These are phyloP conservation scores for Matsumurasca onukii DNA, from an alignment of 1,140 invertebrate species.

Conservation along the genomic window DNA sequence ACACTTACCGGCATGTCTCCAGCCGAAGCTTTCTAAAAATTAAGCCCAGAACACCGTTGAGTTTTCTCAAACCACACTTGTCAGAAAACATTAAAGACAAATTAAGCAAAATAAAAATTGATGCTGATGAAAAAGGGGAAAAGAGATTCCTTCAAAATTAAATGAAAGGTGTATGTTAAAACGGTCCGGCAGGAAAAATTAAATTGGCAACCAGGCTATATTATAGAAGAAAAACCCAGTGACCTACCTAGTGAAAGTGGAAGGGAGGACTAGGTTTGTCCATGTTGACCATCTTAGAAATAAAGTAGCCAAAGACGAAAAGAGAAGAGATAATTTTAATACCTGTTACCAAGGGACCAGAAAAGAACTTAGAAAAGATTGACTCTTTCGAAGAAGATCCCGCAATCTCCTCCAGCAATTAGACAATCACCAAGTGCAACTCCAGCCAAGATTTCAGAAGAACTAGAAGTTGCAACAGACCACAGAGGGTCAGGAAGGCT, in stretches of 20 bases:
- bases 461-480: background rate
- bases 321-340: background rate
- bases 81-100: too few relatives aligned
- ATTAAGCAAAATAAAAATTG: background rate
- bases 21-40: background rate
- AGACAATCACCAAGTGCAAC: background rate
- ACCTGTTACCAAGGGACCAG: background rate
- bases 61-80: too few relatives aligned
- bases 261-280: background rate
- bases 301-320: background rate
- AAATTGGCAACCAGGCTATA: too few relatives aligned
- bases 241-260: too few relatives aligned
- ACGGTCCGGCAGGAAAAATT: background rate
- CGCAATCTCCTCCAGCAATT: too few relatives aligned
- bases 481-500: background rate
- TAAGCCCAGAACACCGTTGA: background rate
- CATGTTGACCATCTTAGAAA: background rate
- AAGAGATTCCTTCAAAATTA: background rate
- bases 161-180: background rate
- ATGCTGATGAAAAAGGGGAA: background rate
- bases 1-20: slow-evolving; percentile 2
- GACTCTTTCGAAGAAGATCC: too few relatives aligned
- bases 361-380: too few relatives aligned
- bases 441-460: background rate
- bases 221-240: background rate